phyloP scores from a whole-genome alignment of 2,797 vertebrate genomes.

The Poecilia velifera region DNA sequence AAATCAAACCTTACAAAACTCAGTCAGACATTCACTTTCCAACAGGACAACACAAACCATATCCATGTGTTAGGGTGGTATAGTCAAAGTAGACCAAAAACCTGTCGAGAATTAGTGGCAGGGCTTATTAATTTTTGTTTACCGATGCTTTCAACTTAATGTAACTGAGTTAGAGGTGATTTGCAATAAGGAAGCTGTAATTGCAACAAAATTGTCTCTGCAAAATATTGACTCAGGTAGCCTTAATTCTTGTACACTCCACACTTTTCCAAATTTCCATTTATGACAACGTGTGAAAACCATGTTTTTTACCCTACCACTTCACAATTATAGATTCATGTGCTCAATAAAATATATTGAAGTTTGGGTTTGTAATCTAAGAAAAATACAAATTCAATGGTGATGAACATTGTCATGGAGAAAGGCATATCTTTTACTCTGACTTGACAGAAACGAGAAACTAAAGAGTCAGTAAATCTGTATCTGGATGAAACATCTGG shows the following conservation, averaged over 20 bases:
- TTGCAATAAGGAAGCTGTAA: background rate
- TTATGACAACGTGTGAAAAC: background rate
- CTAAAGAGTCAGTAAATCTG: background rate
- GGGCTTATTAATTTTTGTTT: background rate
- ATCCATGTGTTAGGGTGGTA: background rate
- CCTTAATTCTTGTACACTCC: background rate
- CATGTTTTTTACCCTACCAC: background rate
- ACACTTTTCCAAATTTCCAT: background rate
- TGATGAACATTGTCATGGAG: background rate
- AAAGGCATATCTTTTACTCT: background rate
- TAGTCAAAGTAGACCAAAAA: background rate
- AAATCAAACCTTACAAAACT: background rate
- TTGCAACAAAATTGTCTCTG: background rate
- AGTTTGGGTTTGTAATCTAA: background rate
- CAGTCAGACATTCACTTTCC: background rate
- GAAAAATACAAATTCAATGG: background rate
- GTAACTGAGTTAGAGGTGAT: background rate
- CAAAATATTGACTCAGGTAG: background rate
- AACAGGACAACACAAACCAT: background rate
- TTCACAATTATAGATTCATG: background rate
- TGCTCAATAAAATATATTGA: background rate
- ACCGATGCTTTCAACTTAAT: background rate
- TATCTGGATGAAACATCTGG: slow-evolving; percentile 1
- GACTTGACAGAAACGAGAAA: background rate
- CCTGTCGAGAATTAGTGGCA: background rate